Conservation (phyloP, 2,113 vertebrate species). For the Hirundichthys speculiger region DNA sequence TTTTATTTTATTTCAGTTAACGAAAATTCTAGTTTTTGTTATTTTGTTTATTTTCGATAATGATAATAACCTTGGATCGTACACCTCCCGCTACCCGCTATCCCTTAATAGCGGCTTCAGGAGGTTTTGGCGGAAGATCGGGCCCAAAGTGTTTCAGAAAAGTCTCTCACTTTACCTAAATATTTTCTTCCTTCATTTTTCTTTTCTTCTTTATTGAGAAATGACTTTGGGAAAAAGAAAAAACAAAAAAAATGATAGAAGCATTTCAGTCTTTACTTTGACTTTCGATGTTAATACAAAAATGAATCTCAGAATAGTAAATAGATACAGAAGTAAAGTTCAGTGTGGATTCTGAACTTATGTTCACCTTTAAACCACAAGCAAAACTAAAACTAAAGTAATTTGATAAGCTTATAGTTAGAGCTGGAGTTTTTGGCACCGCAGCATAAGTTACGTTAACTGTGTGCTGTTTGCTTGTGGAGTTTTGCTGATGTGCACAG, state of each 20-base stretch:
- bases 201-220: not conserved
- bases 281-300: conserved; percentile 45
- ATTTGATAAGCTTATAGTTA: not conserved
- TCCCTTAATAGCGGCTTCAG: too few relatives aligned
- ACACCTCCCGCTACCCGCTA: too few relatives aligned
- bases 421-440: conserved; percentile 56
- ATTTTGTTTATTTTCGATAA: too few relatives aligned
- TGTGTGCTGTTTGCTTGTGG: not conserved
- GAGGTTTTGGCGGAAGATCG: too few relatives aligned
- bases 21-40: too few relatives aligned
- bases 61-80: too few relatives aligned
- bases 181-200: not conserved
- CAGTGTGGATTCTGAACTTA: not conserved
- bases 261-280: conserved; percentile 7
- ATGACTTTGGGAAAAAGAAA: not conserved
- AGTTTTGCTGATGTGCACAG: not conserved
- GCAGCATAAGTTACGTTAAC: not conserved
- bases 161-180: too few relatives aligned
- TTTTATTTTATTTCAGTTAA: too few relatives aligned
- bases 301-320: conserved; percentile 24
- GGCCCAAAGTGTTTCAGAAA: too few relatives aligned
- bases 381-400: not conserved
- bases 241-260: not conserved
- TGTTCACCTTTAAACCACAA: not conserved
- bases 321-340: conserved; percentile 20